phyloP scores from a whole-genome alignment of 2,888 invertebrate genomes.

The Caenorhabditis sp. region DNA sequence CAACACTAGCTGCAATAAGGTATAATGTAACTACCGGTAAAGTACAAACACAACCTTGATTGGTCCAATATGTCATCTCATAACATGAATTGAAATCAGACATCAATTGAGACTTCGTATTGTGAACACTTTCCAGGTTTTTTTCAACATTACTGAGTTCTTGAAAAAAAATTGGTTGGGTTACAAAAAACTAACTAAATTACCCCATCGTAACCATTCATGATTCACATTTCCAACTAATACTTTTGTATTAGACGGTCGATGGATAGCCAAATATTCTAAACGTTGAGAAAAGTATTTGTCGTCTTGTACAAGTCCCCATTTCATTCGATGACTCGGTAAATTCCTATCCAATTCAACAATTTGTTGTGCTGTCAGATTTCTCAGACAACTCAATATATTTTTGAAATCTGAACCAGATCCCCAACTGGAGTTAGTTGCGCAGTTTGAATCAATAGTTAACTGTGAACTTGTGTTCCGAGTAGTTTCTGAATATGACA shows the following conservation, averaged over 20 bases:
- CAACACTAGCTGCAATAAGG: slow-evolving; percentile 6
- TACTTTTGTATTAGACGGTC: slow-evolving; percentile 21
- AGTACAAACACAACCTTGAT: slow-evolving; percentile 10
- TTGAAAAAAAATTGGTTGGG: not conserved
- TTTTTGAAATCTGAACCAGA: slow-evolving; percentile 29
- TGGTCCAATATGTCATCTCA: slow-evolving; percentile 50
- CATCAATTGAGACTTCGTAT: slow-evolving; percentile 20
- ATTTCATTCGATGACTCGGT: slow-evolving; percentile 45
- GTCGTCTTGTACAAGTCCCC: slow-evolving; percentile 46
- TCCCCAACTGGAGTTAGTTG: slow-evolving; percentile 34
- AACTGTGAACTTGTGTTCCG: slow-evolving; percentile 38
- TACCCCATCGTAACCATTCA: slow-evolving; percentile 37
- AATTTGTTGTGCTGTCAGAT: slow-evolving; percentile 20
- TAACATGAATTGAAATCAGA: slow-evolving; percentile 25
- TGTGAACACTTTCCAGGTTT: slow-evolving; percentile 27
- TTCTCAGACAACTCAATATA: slow-evolving; percentile 40
- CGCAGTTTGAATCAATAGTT: slow-evolving; percentile 30
- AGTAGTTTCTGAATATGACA: slow-evolving; percentile 48
- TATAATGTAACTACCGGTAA: not conserved
- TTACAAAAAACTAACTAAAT: not conserved
- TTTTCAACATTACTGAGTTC: slow-evolving; percentile 33
- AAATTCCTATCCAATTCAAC: slow-evolving; percentile 25
- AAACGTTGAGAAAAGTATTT: slow-evolving; percentile 35
- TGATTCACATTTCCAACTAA: slow-evolving; percentile 46
- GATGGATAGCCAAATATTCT: slow-evolving; percentile 38